Percentiles rank a stretch among this genome's conserved stretches.
Conservation (phyloP, 92 coral and sea anemone genomes). For the Pocillopora meandrina region DNA sequence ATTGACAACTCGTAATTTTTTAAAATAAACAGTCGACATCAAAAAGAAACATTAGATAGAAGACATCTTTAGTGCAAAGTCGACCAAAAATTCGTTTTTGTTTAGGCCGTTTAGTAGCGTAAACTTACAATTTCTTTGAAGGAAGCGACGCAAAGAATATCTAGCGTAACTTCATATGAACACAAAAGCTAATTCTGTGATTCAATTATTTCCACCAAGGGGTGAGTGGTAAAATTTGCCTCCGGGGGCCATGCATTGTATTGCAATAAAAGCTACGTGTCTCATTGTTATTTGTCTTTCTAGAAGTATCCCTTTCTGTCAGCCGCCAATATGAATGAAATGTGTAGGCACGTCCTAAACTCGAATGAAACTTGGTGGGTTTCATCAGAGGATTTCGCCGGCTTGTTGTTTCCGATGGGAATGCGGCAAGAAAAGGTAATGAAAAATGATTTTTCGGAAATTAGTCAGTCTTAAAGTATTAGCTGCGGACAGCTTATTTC, state of each 20-base stretch:
- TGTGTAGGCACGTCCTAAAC: constrained; percentile 15
- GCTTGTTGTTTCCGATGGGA: not conserved
- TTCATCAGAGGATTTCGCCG: not conserved
- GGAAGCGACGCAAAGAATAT: constrained; percentile 11
- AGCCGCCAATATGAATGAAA: constrained; percentile 11
- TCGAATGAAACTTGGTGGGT: not conserved
- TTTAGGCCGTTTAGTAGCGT: constrained; percentile 1
- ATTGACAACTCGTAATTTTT: too few species aligned
- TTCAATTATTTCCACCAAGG: constrained; percentile 28
- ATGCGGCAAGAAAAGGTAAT: not conserved
- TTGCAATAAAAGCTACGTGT: constrained; percentile 38
- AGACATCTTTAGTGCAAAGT: not conserved
- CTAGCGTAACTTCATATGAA: not conserved
- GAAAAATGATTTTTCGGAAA: not conserved
- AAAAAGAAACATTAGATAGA: not conserved
- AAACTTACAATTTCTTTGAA: constrained; percentile 6
- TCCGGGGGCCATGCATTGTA: constrained; percentile 9
- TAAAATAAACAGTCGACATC: not conserved
- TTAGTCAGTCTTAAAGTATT: not conserved
- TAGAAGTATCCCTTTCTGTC: constrained; percentile 1
- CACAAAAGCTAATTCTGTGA: constrained; percentile 24
- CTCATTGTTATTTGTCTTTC: constrained; percentile 10
- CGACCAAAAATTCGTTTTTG: not conserved
- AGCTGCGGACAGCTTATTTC: not conserved
- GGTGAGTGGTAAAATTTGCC: constrained; percentile 29